Evolutionary conservation across 1,140 invertebrate species (phyloP).

Genomic region (Leptinotarsa undecemlineata): DNA sequence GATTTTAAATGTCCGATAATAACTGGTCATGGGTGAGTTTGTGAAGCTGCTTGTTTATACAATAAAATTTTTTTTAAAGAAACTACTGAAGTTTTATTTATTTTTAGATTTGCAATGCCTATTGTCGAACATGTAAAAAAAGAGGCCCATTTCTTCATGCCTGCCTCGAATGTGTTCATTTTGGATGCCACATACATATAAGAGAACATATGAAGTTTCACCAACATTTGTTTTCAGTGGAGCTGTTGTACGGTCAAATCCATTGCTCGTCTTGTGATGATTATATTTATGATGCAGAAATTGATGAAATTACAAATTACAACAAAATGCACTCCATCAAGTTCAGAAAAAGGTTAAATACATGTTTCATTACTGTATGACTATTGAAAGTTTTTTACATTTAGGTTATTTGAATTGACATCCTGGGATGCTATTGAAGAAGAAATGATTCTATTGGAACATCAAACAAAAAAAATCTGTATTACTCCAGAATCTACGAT

Average conservation of each 20-base stretch:
- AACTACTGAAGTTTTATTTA: not conserved
- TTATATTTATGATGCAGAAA: constrained; percentile 67
- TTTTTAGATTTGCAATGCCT: constrained; percentile 71
- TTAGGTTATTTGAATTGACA: constrained; percentile 48
- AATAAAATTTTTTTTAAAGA: too few relatives aligned
- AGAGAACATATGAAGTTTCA: constrained; percentile 81
- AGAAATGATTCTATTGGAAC: constrained; percentile 72
- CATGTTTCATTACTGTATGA: not conserved
- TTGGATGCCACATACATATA: constrained; percentile 88
- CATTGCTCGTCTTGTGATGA: constrained; percentile 90
- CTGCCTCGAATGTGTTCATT: constrained; percentile 89
- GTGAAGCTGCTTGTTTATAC: too few relatives aligned
- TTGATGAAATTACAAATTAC: constrained; percentile 59
- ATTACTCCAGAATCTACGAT: constrained; percentile 83
- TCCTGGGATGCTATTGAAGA: constrained; percentile 78
- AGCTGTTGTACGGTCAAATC: constrained; percentile 87
- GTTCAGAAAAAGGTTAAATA: constrained; percentile 44
- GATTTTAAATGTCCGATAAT: too few relatives aligned
- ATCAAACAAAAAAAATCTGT: constrained; percentile 72
- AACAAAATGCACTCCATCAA: constrained; percentile 51
- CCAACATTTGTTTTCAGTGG: constrained; percentile 83
- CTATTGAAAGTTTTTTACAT: not conserved
- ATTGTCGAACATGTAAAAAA: constrained; percentile 78
- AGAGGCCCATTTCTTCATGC: constrained; percentile 79
- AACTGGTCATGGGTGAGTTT: too few relatives aligned